Base-by-base conservation (phyloP, 2,797 vertebrate genomes). In the Astyanax mexicanus region DNA sequence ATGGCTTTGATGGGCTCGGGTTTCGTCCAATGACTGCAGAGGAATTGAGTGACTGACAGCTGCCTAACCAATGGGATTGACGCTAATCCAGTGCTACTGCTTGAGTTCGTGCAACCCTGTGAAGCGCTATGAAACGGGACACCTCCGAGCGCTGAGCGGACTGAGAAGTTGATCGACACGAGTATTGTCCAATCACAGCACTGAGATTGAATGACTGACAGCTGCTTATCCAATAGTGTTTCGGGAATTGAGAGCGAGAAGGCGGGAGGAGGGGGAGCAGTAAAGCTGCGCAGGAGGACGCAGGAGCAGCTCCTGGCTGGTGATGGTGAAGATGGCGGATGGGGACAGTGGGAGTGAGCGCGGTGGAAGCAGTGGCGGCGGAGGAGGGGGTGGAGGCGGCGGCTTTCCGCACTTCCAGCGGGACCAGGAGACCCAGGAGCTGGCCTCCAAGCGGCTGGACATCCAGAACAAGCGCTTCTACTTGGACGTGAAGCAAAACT, bases 271-370 rank as follows among this genome's bases (percentile, higher is more conserved):
- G 84, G 79, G 75, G 69, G 75, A 80, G 82, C 89, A 87, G 84
- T 77, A 87, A 89, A 89, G 87, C 82, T 81, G 87, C 86, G 88
- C 88, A 90, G 90, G 91, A 90, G 90, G 91, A 90, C 65, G 62
- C 72, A 77, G 77, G 76, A 80, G 90, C 82, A 83, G 73, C 65
- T 69, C 47, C 69, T 62, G 93, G 88, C 69, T 62, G 93, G 88
- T 93, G 94, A 92, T 93, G 92, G 92, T 90, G 94, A 97, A 97
- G 95, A 97, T 95, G 95, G 96, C 95, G 96, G 96, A 97, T 93
- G 96, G 95, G 89, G 95, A 97, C 85, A 96, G 96, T 90, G 93
- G 95, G 83, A 94, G 96, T 80, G 93, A 95, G 87, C 93, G 94
- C 83, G 93, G 94, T 62, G 94, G 94, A 38, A 92, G 94, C 64